Evolutionary conservation across 1,140 invertebrate species (phyloP).

Genomic region (Calycopis cecrops): DNA sequence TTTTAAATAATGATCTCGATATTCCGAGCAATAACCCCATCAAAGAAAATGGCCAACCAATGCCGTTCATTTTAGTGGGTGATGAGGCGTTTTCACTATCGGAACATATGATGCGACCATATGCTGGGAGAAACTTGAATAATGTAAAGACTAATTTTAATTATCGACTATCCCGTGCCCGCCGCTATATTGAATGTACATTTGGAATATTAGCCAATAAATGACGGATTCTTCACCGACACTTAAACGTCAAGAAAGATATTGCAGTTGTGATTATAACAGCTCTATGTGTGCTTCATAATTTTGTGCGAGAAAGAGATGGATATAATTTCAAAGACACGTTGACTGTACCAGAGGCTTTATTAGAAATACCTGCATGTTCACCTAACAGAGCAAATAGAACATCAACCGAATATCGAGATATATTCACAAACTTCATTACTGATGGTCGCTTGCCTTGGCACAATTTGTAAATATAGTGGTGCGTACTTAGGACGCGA

Average conservation of each 20-base stretch:
- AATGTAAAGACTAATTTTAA: constrained; percentile 54
- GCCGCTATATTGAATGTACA: constrained; percentile 54
- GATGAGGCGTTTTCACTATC: constrained; percentile 32
- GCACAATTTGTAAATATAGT: constrained; percentile 11
- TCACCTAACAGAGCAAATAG: constrained; percentile 4
- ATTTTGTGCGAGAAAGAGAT: constrained; percentile 28
- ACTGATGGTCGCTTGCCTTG: constrained; percentile 10
- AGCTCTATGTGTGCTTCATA: constrained; percentile 35
- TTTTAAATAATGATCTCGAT: constrained; percentile 13
- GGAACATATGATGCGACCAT: constrained; percentile 45
- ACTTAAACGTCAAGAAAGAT: constrained; percentile 21
- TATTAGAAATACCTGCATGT: constrained; percentile 9
- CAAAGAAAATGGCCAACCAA: constrained; percentile 23
- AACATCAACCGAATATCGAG: constrained; percentile 14
- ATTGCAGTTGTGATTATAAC: constrained; percentile 33
- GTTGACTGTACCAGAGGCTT: constrained; percentile 8
- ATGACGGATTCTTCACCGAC: constrained; percentile 22
- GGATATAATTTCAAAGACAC: constrained; percentile 6
- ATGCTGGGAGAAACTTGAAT: constrained; percentile 27
- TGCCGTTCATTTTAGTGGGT: constrained; percentile 29
- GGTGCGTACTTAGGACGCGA: constrained; percentile 5
- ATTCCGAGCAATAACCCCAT: constrained; percentile 22
- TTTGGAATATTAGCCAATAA: constrained; percentile 67
- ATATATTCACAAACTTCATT: constrained; percentile 10
- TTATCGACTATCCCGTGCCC: constrained; percentile 53